Percentiles rank a stretch among this genome's conserved stretches.
Evolutionary conservation across 2,888 invertebrate species (phyloP).

Genomic region (Priapulus caudatus): DNA sequence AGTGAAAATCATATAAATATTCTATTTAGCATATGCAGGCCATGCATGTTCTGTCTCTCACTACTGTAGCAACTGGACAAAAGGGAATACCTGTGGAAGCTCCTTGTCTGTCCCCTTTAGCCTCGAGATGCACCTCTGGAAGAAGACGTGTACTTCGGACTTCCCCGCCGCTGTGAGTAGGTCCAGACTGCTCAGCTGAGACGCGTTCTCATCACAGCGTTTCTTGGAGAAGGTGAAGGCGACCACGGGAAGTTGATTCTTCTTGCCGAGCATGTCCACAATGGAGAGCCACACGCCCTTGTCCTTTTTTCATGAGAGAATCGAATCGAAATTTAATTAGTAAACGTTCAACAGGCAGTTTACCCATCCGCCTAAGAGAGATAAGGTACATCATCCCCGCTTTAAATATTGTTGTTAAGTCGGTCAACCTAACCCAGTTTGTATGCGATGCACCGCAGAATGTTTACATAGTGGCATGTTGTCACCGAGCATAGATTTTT

Average conservation of each 20-base stretch:
- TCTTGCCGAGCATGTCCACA: conserved; percentile 64
- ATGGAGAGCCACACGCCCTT: conserved; percentile 38
- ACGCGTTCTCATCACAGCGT: conserved; percentile 59
- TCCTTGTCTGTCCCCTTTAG: conserved; percentile 72
- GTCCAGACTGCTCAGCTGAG: conserved; percentile 49
- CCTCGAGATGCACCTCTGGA: conserved; percentile 64
- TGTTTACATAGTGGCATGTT: too few species aligned
- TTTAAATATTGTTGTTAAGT: too few species aligned
- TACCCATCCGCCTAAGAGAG: too few species aligned
- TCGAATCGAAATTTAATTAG: neutral
- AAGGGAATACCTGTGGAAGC: conserved; percentile 65
- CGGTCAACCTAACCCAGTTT: too few species aligned
- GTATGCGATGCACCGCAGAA: too few species aligned
- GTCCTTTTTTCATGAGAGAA: conserved; percentile 11
- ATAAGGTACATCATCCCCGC: too few species aligned
- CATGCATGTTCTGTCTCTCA: too few species aligned
- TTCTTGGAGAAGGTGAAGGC: conserved; percentile 81
- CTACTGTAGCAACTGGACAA: too few species aligned
- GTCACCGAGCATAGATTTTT: too few species aligned
- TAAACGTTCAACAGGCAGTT: neutral
- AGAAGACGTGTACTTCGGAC: conserved; percentile 64
- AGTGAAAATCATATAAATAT: too few species aligned
- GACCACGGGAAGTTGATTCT: conserved; percentile 80
- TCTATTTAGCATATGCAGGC: too few species aligned
- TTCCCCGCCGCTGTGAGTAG: conserved; percentile 75